These are phyloP conservation scores for Agelastica alni DNA, from an alignment of 2,888 invertebrate genomes.

Conservation along the genomic window DNA sequence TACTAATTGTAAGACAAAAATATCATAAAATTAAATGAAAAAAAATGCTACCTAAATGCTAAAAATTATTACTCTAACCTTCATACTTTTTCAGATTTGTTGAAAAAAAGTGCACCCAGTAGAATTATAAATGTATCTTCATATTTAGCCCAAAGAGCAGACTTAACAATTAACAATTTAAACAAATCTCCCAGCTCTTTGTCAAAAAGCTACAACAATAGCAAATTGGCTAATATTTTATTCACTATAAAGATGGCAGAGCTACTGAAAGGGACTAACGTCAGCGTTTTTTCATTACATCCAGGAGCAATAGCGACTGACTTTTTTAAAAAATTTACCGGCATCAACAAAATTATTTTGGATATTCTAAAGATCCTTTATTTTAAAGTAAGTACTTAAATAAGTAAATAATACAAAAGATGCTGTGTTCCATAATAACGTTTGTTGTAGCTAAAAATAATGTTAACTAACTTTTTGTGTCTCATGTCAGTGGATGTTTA, in stretches of 20 bases:
- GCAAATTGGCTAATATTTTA: conserved; percentile 45
- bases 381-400: too few species aligned
- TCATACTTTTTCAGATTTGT: conserved; percentile 62
- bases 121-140: conserved; percentile 47
- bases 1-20: too few species aligned
- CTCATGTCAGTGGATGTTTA: too few species aligned
- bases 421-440: too few species aligned
- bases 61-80: too few species aligned
- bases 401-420: too few species aligned
- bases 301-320: conserved; percentile 42
- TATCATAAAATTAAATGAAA: too few species aligned
- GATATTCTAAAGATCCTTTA: too few species aligned
- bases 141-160: conserved; percentile 29
- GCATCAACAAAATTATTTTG: conserved; percentile 20
- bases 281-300: conserved; percentile 43
- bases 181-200: conserved; percentile 25
- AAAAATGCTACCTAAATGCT: too few species aligned
- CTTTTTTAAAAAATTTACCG: conserved; percentile 27
- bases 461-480: too few species aligned
- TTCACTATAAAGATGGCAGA: conserved; percentile 44
- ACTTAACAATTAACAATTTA: conserved; percentile 35
- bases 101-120: conserved; percentile 48
- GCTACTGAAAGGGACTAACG: conserved; percentile 36
- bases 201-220: conserved; percentile 32
- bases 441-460: too few species aligned